Base-by-base conservation (phyloP, 2,888 invertebrate species). In the Thera obeliscata region DNA sequence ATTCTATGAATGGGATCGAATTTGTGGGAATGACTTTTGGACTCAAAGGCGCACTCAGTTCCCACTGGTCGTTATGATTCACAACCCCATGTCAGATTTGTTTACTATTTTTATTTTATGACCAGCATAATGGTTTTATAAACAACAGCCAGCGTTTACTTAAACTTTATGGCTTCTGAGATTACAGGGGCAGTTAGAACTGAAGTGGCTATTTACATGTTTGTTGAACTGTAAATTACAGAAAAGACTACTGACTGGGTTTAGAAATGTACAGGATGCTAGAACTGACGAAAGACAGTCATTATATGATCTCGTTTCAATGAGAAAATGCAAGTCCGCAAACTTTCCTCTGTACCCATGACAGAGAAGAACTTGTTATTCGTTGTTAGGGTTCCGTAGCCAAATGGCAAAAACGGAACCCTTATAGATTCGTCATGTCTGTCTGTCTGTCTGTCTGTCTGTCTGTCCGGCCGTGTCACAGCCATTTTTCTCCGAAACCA, bases 41-140 rank as follows among this genome's bases (percentile, higher is more conserved):
- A 33, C 43, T 8, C 22, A 12, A 2, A 56, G 38, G n/a, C 38
- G 56, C 38, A 7, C 46, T 22, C 12, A 2, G 33, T 57, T 57
- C 57, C 43, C 50, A 50, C 36, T 22, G 52, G 35, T 43, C 75
- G 71, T 74, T 74, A 72, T 88, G 85, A 88, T 77, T 87, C 86
- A 77, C 56, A 12, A 41, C 76, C 76, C 77, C 75, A 81, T 85
- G 75, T 80, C 74, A 81, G 73, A 81, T 82, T 79, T 85, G 86
- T 86, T 87, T 86, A 86, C 84, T 76, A 84, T 79, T 82, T 85
- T 84, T 65, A 84, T 81, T 85, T 85, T 65, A 84, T 80, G 83
- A 80, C 77, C 82, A 76, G 85, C 81, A 81, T 80, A 81, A 81
- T 76, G 72, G 77, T 76, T 81, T 82, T 81, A 78, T 84, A 81